Evolutionary conservation across 2,113 vertebrate genomes (phyloP).

Genomic region (Benitochromis conjunctus): DNA sequence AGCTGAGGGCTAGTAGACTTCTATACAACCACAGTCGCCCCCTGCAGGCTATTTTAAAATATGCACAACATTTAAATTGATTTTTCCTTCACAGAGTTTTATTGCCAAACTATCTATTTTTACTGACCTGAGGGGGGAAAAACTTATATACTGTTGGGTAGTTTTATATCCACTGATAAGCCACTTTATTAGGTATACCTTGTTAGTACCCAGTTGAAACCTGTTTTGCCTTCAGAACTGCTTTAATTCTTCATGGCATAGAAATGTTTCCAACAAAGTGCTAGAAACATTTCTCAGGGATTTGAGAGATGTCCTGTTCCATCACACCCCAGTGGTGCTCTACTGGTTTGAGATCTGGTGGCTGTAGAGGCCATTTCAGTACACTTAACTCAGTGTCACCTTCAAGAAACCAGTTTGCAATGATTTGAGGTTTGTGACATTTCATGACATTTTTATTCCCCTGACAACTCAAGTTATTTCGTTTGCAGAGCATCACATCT

Average conservation of each 20-base stretch:
- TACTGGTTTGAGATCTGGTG: background rate
- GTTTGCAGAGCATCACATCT: background rate
- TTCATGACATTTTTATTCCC: background rate
- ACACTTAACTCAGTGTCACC: background rate
- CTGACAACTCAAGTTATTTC: background rate
- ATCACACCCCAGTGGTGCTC: background rate
- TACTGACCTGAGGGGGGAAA: background rate
- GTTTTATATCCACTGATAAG: background rate
- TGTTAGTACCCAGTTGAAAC: background rate
- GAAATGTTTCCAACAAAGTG: background rate
- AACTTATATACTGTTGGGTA: background rate
- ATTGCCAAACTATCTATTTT: background rate
- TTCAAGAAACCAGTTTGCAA: background rate
- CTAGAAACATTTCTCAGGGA: background rate
- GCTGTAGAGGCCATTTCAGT: background rate
- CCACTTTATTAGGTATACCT: background rate
- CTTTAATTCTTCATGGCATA: background rate
- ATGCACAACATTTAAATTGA: background rate
- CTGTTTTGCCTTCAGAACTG: background rate
- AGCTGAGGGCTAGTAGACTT: background rate
- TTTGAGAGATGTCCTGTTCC: background rate
- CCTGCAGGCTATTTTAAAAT: background rate
- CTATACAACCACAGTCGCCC: background rate
- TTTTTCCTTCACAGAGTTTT: background rate
- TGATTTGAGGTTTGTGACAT: background rate